Base-by-base conservation (phyloP, 1,140 invertebrate genomes). In the Polypedilum vanderplanki region DNA sequence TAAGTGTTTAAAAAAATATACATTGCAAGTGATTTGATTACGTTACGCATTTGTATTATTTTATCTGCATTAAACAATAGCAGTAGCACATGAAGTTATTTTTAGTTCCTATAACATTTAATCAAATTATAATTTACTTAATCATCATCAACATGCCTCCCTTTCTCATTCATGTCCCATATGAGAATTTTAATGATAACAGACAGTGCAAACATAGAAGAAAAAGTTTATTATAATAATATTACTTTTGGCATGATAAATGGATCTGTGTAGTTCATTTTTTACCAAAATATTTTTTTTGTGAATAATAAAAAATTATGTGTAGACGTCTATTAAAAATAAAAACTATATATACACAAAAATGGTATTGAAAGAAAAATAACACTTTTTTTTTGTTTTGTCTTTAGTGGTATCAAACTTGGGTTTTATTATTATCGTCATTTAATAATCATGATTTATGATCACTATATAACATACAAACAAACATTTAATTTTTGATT, bases 341-440 rank as follows among this genome's bases (percentile, higher is more conserved):
- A 33, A 33, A 33, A 33, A 33, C 5, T 33, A 33, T 33, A 33
- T 33, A 33, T 33, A 33, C 24, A 33, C 24, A 33, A 33, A n/a
- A 33, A 33, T 33, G 24, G 2, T 33, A 33, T 1, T 33, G 24
- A 33, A 33, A 33, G 24, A 33, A 33, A 33, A 33, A 33, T 3
- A 33, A n/a, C n/a, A n/a, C n/a, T n/a, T n/a, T n/a, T n/a, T n/a
- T 33, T 33, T 1, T 33, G 1, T 33, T 33, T 33, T 33, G 24
- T 33, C 24, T 33, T 33, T 57, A 12, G 46, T 57, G 9, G 46
- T 57, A 57, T 57, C 46, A 57, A 57, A 57, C 46, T 8, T 57
- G 46, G 46, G 46, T 57, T 57, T 15, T 57, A n/a, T 57, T 57
- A 57, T 57, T 57, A 57, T 57, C 46, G 9, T 57, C 46, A 57